Base-by-base conservation (phyloP, 1,140 invertebrate species). In the Diachasmimorpha longicaudata region DNA sequence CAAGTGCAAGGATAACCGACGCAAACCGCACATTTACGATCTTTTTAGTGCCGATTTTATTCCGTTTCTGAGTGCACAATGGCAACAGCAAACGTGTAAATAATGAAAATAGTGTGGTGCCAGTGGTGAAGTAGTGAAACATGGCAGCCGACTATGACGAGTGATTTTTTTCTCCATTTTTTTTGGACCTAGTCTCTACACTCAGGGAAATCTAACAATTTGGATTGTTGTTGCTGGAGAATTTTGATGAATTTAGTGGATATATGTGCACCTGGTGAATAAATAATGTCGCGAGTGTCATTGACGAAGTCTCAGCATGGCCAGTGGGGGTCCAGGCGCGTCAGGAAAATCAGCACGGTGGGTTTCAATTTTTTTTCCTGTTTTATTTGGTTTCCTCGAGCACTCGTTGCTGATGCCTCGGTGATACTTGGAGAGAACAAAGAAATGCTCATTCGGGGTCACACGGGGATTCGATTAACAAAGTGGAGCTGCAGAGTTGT, bases 341-440 rank as follows among this genome's bases (percentile, higher is more conserved):
- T 89, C 46, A 83, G 88, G 68, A 89, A 89, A 80, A 89, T 89
- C 79, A 89, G 88, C 75, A 88, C 88, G 88, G 88, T 89, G 84
- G 74, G 88, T 86, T 80, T 31, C n/a, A n/a, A 58, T 9, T 23
- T 23, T 73, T 66, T 73, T 42, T 66, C n/a, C n/a, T 23, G 9
- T 21, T 5, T 73, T 23, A 21, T 42, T 42, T 36, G 14, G 4
- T 68, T 36, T 21, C 31, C 6, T 37, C 9, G 6, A 31, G 31
- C 31, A 31, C 31, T 2, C 31, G 6, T 31, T 31, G 6, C 6
- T 6, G 31, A 31, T 31, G 6, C 31, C 31, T 31, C 6, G 31
- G 31, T 3, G 31, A 31, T 31, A 31, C 31, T 6, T 31, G 2
- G 31, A 6, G 31, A 6, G 31, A 31, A 31, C 31, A 31, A 31